Base-by-base conservation (phyloP, 2,888 invertebrate genomes). In the Cryptocephalus primarius region DNA sequence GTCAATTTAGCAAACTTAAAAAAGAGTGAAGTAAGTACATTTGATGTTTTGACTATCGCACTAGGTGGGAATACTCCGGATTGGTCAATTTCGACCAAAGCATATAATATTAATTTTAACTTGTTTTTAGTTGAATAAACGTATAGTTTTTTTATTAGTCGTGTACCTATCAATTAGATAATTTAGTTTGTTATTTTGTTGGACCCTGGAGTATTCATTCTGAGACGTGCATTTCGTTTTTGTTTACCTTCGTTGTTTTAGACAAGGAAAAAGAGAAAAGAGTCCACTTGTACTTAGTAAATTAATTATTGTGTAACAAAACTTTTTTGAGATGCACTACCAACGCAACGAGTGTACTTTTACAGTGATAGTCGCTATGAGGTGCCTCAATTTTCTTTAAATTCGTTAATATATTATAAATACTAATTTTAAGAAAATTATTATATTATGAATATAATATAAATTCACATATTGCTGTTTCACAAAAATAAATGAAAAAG, bases 381-480 rank as follows among this genome's bases (percentile, higher is more conserved):
- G 68, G 68, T 67, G 68, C 68, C 68, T 68, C 66, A 64, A 62
- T 62, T 68, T 62, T 61, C 61, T 65, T 66, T 64, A 61, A 64
- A 63, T 64, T 61, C 60, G 61, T 64, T 62, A 61, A 62, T 63
- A 63, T 61, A 59, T 63, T 60, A 65, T 65, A 64, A 65, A 64
- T 64, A 63, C 59, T 66, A 66, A 66, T 65, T 66, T 65, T 67
- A 66, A 66, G 65, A 64, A 63, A 62, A 65, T 63, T 64, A 66
- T 63, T 64, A 67, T 67, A 22, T 22, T 36, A 68, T 66, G 59
- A 63, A 63, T 64, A 65, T 65, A 59, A 61, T 63, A 64, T 64
- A 62, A 66, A 67, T 63, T 66, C 65, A 66, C 65, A 66, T 67
- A 67, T 67, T 67, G 67, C 67, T 68, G 68, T 68, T 68, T 68